Evolutionary conservation across 2,797 vertebrate genomes (phyloP).

Genomic region (Denticeps clupeoides): DNA sequence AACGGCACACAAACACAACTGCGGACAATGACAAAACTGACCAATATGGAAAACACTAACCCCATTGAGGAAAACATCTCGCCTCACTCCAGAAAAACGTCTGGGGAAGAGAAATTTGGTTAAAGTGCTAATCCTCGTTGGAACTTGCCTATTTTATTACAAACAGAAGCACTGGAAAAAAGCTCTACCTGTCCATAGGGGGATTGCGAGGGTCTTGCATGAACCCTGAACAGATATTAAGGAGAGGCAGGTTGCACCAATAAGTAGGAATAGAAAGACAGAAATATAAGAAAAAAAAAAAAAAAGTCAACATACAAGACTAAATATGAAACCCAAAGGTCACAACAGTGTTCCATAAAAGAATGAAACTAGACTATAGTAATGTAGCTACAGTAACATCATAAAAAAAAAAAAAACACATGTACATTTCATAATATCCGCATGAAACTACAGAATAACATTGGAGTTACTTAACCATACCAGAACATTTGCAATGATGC

Average conservation of each 20-base stretch:
- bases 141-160: no score
- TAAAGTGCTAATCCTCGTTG: no score
- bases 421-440: no score
- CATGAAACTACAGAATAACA: no score
- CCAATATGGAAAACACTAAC: slow-evolving; percentile 70
- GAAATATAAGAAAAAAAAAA: background rate
- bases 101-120: slow-evolving; percentile 50
- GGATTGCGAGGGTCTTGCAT: slow-evolving; percentile 92
- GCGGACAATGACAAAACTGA: no score
- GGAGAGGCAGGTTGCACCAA: slow-evolving; percentile 30
- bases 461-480: no score
- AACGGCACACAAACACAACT: no score
- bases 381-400: no score
- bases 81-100: slow-evolving; percentile 84
- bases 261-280: background rate
- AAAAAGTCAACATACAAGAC: background rate
- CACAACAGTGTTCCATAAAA: background rate
- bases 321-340: background rate
- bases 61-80: slow-evolving; percentile 96
- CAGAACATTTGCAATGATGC: no score
- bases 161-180: no score
- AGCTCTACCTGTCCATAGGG: slow-evolving; percentile 92
- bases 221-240: slow-evolving; percentile 80
- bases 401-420: no score
- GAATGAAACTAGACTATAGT: no score